Evolutionary conservation across 2,888 invertebrate genomes (phyloP).

Genomic region (Ptychoptera contaminata): DNA sequence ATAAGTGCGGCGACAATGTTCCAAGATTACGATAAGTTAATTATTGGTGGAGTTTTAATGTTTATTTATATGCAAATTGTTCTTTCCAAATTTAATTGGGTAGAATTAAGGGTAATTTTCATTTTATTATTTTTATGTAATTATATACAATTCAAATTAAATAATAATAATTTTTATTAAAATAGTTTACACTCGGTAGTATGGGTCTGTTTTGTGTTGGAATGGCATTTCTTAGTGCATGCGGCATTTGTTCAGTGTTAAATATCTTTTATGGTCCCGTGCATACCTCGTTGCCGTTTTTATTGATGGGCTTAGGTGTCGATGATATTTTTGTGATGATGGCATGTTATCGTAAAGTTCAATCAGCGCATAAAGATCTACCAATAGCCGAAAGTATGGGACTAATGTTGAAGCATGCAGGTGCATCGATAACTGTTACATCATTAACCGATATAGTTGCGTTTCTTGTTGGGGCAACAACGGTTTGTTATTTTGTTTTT

Average conservation of each 20-base stretch:
- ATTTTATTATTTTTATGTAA: conserved; percentile 2
- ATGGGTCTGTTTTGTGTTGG: conserved; percentile 56
- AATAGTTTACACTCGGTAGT: conserved; percentile 45
- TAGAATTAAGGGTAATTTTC: conserved; percentile 47
- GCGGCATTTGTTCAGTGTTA: conserved; percentile 53
- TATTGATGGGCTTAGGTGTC: conserved; percentile 62
- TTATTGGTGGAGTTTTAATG: conserved; percentile 52
- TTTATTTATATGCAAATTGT: conserved; percentile 57
- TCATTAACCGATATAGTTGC: conserved; percentile 70
- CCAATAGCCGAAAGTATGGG: conserved; percentile 49
- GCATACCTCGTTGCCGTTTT: conserved; percentile 65
- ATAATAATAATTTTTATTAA: conserved; percentile 6
- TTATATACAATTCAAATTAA: conserved; percentile 3
- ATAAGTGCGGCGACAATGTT: conserved; percentile 53
- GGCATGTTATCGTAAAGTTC: conserved; percentile 55
- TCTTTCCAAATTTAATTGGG: conserved; percentile 56
- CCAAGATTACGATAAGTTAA: conserved; percentile 53
- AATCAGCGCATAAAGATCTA: conserved; percentile 33
- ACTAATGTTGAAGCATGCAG: conserved; percentile 58
- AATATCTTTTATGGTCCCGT: conserved; percentile 66
- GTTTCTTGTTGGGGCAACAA: conserved; percentile 61
- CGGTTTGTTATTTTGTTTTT: conserved; percentile 32
- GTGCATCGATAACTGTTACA: conserved; percentile 70
- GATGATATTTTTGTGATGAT: conserved; percentile 79
- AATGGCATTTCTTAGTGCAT: conserved; percentile 53